phyloP scores from a whole-genome alignment of 2,888 invertebrate species.

The Coremacera marginata region DNA sequence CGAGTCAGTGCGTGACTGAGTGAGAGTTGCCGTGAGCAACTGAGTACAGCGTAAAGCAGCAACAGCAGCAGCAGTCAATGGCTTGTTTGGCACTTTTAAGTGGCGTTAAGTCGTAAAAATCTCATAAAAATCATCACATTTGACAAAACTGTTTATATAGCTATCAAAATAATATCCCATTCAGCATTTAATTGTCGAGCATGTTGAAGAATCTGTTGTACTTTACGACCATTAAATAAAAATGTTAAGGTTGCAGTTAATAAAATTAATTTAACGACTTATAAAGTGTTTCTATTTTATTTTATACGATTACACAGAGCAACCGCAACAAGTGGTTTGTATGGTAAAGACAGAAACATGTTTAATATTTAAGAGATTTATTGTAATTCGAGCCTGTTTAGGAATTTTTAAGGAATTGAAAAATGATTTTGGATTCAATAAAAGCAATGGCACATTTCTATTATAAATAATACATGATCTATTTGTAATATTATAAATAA shows the following conservation, averaged over 20 bases:
- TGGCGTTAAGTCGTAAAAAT: constrained; percentile 69
- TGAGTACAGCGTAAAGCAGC: neutral
- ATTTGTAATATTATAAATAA: too few relatives aligned
- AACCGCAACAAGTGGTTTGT: constrained; percentile 35
- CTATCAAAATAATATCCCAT: constrained; percentile 23
- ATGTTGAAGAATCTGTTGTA: constrained; percentile 48
- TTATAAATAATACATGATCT: too few relatives aligned
- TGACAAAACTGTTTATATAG: constrained; percentile 20
- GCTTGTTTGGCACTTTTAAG: constrained; percentile 42
- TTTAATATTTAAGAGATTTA: neutral
- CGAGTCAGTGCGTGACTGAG: neutral
- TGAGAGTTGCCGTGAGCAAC: neutral
- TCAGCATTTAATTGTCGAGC: constrained; percentile 15
- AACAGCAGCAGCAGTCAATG: neutral
- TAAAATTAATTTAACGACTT: constrained; percentile 62
- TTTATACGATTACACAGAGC: neutral
- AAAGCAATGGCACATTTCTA: too few relatives aligned
- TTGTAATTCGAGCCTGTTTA: too few relatives aligned
- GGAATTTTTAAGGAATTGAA: too few relatives aligned
- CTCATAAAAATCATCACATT: constrained; percentile 57
- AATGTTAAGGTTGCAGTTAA: constrained; percentile 49
- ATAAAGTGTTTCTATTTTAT: constrained; percentile 55
- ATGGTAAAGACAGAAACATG: neutral
- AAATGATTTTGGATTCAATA: too few relatives aligned
- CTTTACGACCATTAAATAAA: constrained; percentile 60